These are phyloP conservation scores for Drosophila longiperda DNA, from an alignment of 2,888 invertebrate genomes.

Conservation along the genomic window DNA sequence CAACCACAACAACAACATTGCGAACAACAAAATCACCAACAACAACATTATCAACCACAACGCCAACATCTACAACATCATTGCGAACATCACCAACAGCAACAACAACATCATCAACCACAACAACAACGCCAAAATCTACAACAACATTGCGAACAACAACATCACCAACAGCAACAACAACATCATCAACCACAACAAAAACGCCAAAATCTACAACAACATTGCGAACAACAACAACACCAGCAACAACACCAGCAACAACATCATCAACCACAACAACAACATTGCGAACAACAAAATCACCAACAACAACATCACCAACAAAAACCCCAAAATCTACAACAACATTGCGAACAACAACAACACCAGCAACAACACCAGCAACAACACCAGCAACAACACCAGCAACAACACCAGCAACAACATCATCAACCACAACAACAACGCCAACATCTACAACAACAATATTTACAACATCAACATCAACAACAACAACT, in stretches of 20 bases:
- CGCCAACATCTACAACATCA: neutral
- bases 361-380: neutral
- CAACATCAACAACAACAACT: too few relatives aligned
- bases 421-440: neutral
- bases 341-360: neutral
- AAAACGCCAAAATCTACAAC: constrained; percentile 3
- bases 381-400: neutral
- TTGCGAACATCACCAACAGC: too few relatives aligned
- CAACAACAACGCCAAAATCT: neutral
- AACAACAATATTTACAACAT: too few relatives aligned
- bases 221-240: neutral
- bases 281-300: too few relatives aligned
- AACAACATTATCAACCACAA: neutral
- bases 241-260: too few relatives aligned
- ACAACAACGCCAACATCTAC: neutral
- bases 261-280: neutral
- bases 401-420: neutral
- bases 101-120: too few relatives aligned
- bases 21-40: too few relatives aligned
- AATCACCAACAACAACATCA: too few relatives aligned
- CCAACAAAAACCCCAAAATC: neutral
- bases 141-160: neutral
- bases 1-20: neutral
- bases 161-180: neutral
- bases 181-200: neutral